Conservation (phyloP, 1,140 invertebrate genomes). For the Telenomus remus region DNA sequence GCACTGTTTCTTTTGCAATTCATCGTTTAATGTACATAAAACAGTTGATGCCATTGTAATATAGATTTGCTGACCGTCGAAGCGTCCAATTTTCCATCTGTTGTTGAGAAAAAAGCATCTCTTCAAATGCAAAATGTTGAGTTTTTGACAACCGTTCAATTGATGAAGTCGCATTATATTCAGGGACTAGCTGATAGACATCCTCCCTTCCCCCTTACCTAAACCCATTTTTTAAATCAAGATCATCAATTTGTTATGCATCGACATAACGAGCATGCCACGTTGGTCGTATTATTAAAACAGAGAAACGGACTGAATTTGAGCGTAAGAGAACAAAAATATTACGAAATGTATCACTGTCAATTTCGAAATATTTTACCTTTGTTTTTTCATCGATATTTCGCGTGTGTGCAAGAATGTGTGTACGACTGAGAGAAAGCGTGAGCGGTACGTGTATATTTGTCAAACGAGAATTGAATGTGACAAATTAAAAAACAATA, state of each 20-base stretch:
- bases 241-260: constrained; percentile 38
- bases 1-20: constrained; percentile 10
- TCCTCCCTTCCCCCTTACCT: no score
- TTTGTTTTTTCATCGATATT: constrained; percentile 51
- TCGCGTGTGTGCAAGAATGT: constrained; percentile 43
- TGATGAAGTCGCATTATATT: constrained; percentile 25
- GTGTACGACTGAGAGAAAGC: constrained; percentile 6
- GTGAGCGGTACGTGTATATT: constrained; percentile 45
- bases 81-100: constrained; percentile 7
- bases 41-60: constrained; percentile 23
- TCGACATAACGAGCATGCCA: constrained; percentile 21
- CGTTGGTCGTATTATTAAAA: constrained; percentile 35
- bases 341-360: constrained; percentile 61
- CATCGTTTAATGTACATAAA: constrained; percentile 34
- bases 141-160: constrained; percentile 11
- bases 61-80: constrained; percentile 27
- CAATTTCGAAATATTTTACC: constrained; percentile 63
- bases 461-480: constrained; percentile 59
- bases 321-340: constrained; percentile 52
- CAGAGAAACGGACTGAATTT: constrained; percentile 58
- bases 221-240: constrained; percentile 13
- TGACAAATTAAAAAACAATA: constrained; percentile 57
- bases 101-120: no score
- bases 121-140: no score
- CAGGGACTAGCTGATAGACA: constrained; percentile 59